Conservation (phyloP, 2,113 vertebrate species). For the Potamarius usumacintae region DNA sequence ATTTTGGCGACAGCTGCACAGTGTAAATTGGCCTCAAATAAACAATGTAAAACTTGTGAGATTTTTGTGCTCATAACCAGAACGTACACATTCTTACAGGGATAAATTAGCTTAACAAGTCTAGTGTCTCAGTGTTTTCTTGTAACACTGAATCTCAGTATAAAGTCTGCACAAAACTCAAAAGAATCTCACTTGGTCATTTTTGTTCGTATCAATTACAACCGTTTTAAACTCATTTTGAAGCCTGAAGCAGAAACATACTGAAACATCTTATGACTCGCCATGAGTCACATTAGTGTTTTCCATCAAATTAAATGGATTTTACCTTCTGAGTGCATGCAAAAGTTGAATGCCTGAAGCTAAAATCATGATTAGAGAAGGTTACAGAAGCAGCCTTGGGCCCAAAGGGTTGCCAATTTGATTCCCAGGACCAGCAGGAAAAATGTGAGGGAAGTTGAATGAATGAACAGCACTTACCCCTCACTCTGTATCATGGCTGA, state of each 20-base stretch:
- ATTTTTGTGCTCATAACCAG: background rate
- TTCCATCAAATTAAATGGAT: background rate
- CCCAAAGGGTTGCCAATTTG: no score
- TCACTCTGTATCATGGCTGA: no score
- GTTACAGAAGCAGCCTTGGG: no score
- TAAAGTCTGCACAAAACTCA: background rate
- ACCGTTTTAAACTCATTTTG: background rate
- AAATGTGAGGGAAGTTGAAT: no score
- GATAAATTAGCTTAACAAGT: background rate
- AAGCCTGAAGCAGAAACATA: background rate
- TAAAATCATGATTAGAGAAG: background rate
- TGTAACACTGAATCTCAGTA: background rate
- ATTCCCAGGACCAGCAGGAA: no score
- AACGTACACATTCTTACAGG: background rate
- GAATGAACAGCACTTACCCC: no score
- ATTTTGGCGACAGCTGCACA: background rate
- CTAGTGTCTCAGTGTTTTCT: background rate
- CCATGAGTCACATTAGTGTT: background rate
- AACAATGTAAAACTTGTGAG: background rate
- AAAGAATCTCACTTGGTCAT: background rate
- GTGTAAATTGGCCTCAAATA: background rate
- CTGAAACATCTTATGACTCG: background rate
- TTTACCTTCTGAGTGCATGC: background rate
- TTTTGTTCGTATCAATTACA: background rate
- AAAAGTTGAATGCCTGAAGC: background rate